Base-by-base conservation (phyloP, 2,888 invertebrate species). In the Drosophila sordidapex region DNA sequence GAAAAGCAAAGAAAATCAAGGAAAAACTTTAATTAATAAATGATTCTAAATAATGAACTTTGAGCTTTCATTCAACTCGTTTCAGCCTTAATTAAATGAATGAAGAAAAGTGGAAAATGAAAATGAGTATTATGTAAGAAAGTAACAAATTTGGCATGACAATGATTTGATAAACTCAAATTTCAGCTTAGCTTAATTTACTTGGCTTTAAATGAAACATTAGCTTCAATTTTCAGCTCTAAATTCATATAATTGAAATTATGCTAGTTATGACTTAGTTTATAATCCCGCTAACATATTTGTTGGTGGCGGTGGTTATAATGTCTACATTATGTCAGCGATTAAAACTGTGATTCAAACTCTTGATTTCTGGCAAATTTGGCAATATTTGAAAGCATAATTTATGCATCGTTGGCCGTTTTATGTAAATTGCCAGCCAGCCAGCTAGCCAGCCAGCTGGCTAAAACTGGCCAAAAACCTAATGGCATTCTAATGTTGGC, bases 401-500 rank as follows among this genome's bases (percentile, higher is more conserved):
- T 79, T 81, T 82, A 81, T 82, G 81, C 79, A 56, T 52, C 72
- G 68, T 64, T 72, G 64, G n/a, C 7, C 73, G 80, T 79, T 80
- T 79, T 79, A 80, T 79, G 80, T 77, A 80, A 80, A 79, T 76
- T 65, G 76, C 79, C 67, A 60, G 63, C 65, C 60, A 66, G 72
- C 69, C 72, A 72, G 76, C 79, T 65, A 60, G 60, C 60, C 63
- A 52, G 33, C n/a, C 13, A 21, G 31, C 33, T 31, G 21, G 33
- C 52, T n/a, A 29, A 38, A 38, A 60, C 64, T 59, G 64, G 58
- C 68, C 69, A 67, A 59, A 72, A 79, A 65, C 73, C 73, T 82
- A 87, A 87, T 87, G 80, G 82, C 84, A 76, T 83, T 86, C 85
- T 87, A 84, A 83, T 84, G 84, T 70, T 78, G 70, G 75, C 87